phyloP scores from a whole-genome alignment of 2,113 vertebrate genomes.

The Ailurus styani region DNA sequence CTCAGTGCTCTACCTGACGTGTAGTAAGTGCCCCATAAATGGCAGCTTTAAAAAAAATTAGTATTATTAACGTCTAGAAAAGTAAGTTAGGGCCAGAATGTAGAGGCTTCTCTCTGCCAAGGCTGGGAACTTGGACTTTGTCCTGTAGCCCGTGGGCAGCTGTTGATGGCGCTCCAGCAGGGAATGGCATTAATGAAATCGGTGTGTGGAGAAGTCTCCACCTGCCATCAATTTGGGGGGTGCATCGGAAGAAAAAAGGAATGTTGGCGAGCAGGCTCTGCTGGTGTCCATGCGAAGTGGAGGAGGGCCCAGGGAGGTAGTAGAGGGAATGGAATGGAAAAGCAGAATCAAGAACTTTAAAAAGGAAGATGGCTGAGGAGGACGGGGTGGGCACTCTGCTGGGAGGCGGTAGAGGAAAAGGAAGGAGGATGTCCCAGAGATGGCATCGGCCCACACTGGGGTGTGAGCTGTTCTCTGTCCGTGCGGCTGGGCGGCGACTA shows the following conservation, averaged over 20 bases:
- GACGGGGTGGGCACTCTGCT: neutral
- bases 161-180: neutral
- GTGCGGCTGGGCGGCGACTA: too few relatives aligned
- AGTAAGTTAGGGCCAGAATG: neutral
- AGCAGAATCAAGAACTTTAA: neutral
- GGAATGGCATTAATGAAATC: neutral
- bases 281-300: neutral
- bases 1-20: rapidly evolving
- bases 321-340: neutral
- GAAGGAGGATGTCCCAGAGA: neutral
- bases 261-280: neutral
- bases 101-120: neutral
- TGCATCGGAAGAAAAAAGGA: neutral
- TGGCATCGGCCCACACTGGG: too few relatives aligned
- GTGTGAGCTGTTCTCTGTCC: neutral
- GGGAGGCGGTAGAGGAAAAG: neutral
- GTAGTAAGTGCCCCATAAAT: neutral
- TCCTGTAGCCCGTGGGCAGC: neutral
- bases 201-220: neutral
- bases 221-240: neutral
- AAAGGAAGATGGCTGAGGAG: neutral
- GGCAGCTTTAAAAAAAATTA: neutral
- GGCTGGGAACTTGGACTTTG: neutral
- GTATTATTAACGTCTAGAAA: conserved; percentile 7
- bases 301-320: neutral